Conservation (phyloP, 2,797 vertebrate genomes). For the Epinephelus awoara region DNA sequence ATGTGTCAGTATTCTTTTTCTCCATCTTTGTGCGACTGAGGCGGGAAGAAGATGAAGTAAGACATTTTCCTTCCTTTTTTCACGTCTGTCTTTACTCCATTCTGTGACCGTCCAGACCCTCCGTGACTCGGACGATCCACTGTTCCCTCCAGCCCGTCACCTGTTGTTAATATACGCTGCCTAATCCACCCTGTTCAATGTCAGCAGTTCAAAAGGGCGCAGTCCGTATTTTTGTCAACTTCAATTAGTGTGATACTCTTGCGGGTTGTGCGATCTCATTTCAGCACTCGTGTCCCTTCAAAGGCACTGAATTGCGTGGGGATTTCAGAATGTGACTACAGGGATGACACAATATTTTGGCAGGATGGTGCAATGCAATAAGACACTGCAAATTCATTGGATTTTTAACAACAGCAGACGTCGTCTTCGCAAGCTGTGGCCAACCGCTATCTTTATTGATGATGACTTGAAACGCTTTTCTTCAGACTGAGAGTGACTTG, state of each 20-base stretch:
- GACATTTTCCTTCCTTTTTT: slow-evolving; percentile 30
- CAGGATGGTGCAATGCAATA: slow-evolving; percentile 22
- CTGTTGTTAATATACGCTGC: slow-evolving; percentile 93
- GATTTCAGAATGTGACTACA: slow-evolving; percentile 62
- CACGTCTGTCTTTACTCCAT: slow-evolving; percentile 21
- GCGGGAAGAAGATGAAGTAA: slow-evolving; percentile 17
- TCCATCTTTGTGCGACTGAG: background rate
- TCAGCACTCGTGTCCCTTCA: slow-evolving; percentile 84
- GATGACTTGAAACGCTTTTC: slow-evolving; percentile 25
- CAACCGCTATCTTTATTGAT: background rate
- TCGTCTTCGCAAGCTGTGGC: slow-evolving; percentile 24
- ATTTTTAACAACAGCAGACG: slow-evolving; percentile 29
- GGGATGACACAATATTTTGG: slow-evolving; percentile 60
- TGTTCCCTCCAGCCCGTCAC: slow-evolving; percentile 82
- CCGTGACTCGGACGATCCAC: slow-evolving; percentile 49
- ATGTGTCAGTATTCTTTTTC: background rate
- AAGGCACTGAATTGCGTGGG: slow-evolving; percentile 60
- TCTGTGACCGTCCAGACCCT: slow-evolving; percentile 33
- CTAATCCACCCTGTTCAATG: slow-evolving; percentile 92
- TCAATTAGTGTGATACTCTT: slow-evolving; percentile 92
- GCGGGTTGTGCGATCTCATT: slow-evolving; percentile 88
- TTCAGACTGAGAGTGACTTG: slow-evolving; percentile 21
- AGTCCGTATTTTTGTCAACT: slow-evolving; percentile 93
- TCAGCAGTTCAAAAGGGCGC: slow-evolving; percentile 94
- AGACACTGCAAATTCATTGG: slow-evolving; percentile 18